phyloP scores from a whole-genome alignment of 1,140 invertebrate genomes.

The Brachionus rubens region DNA sequence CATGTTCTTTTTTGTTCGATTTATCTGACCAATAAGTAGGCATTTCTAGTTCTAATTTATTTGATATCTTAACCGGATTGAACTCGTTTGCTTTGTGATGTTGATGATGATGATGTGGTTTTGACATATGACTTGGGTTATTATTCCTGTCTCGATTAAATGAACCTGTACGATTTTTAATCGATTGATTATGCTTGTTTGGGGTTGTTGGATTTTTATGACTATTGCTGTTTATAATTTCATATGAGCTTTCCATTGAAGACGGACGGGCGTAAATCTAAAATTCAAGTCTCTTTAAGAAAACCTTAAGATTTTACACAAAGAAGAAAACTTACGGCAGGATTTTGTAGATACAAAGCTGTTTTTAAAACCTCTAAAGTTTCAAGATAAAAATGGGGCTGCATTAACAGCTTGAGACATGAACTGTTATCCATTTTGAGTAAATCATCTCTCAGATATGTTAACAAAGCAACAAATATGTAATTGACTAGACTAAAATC shows the following conservation, averaged over 20 bases:
- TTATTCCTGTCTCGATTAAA: slow-evolving; percentile 17
- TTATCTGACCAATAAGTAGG: neutral
- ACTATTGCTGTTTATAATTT: neutral
- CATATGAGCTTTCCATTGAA: slow-evolving; percentile 39
- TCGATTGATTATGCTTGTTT: neutral
- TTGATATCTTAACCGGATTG: slow-evolving; percentile 3
- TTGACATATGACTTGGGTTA: neutral
- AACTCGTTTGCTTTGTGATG: neutral
- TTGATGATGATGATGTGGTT: neutral
- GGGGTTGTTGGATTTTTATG: neutral
- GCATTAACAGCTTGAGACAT: slow-evolving; percentile 25
- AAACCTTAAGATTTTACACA: neutral
- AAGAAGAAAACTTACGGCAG: slow-evolving; percentile 12
- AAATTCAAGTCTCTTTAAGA: neutral
- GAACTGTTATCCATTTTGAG: slow-evolving; percentile 32
- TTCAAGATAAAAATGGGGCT: slow-evolving; percentile 32
- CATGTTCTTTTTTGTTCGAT: neutral
- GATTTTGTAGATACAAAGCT: slow-evolving; percentile 40
- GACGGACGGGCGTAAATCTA: slow-evolving; percentile 27
- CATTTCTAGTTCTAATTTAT: slow-evolving; percentile 2
- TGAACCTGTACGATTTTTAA: neutral
- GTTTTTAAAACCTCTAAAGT: slow-evolving; percentile 26
- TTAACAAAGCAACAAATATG: slow-evolving; percentile 42
- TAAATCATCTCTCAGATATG: slow-evolving; percentile 29
- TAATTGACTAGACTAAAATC: slow-evolving; percentile 37